phyloP scores from a whole-genome alignment of 2,888 invertebrate species.

The Gasteruption jaculator region DNA sequence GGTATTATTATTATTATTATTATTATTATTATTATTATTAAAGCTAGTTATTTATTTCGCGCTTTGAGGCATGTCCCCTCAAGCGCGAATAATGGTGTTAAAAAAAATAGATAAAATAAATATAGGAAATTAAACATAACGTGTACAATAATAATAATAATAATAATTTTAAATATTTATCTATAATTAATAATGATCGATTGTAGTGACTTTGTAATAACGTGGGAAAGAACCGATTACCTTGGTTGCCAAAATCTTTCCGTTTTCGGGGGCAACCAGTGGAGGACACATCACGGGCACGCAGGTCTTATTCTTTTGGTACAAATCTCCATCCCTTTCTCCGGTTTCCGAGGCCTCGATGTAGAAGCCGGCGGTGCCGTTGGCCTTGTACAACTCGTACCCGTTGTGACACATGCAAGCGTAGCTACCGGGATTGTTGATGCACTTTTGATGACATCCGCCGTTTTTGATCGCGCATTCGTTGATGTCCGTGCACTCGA shows the following conservation, averaged over 20 bases:
- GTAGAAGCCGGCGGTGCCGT: constrained; percentile 85
- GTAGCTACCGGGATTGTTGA: constrained; percentile 83
- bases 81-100: no score
- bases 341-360: constrained; percentile 83
- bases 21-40: no score
- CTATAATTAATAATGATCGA: no score
- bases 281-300: constrained; percentile 88
- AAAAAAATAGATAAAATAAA: constrained; percentile 14
- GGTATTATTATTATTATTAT: no score
- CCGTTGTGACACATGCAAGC: constrained; percentile 89
- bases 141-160: constrained; percentile 1
- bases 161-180: no score
- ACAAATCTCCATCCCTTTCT: constrained; percentile 80
- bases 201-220: not conserved
- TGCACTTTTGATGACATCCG: constrained; percentile 90
- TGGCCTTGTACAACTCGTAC: constrained; percentile 79
- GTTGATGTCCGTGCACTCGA: constrained; percentile 85
- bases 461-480: constrained; percentile 84
- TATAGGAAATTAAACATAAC: not conserved
- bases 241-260: constrained; percentile 76
- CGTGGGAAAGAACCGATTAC: constrained; percentile 32
- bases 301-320: constrained; percentile 90
- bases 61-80: no score
- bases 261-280: constrained; percentile 76
- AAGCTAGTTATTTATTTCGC: no score